phyloP scores from a whole-genome alignment of 1,140 invertebrate species.

The Thaumetopoea pityocampa region DNA sequence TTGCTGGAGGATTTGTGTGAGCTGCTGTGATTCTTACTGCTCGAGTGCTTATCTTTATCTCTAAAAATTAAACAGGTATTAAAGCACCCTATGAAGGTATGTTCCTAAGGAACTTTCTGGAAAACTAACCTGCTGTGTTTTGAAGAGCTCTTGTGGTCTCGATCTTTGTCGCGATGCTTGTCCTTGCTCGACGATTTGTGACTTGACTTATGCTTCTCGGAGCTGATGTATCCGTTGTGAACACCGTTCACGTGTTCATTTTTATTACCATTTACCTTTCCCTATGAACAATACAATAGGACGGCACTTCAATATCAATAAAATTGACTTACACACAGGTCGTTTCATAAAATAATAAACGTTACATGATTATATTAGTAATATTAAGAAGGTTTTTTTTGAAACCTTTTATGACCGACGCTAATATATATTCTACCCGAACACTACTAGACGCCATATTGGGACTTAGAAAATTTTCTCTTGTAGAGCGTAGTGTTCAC shows the following conservation, averaged over 20 bases:
- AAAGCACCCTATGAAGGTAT: constrained; percentile 1
- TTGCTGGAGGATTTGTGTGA: constrained; percentile 81
- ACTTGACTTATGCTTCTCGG: constrained; percentile 79
- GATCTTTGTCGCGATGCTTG: constrained; percentile 79
- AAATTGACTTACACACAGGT: constrained; percentile 8
- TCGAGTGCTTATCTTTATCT: constrained; percentile 74
- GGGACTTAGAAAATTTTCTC: constrained; percentile 89
- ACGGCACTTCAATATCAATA: background rate
- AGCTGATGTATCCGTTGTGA: constrained; percentile 80
- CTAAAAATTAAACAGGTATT: constrained; percentile 28
- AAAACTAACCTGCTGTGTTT: constrained; percentile 70
- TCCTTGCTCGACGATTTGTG: constrained; percentile 85
- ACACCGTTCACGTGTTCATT: constrained; percentile 81
- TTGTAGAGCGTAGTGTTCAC: constrained; percentile 48
- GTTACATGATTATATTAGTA: background rate
- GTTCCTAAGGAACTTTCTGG: constrained; percentile 49
- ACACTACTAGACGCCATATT: constrained; percentile 89
- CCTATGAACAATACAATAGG: constrained; percentile 42
- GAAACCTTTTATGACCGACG: constrained; percentile 32
- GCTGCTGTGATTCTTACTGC: constrained; percentile 76
- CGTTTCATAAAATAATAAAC: background rate
- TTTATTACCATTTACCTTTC: constrained; percentile 72
- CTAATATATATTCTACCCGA: constrained; percentile 51
- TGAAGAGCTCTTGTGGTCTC: constrained; percentile 77
- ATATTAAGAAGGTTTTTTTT: constrained; percentile 4